Evolutionary conservation across 1,140 invertebrate genomes (phyloP), one percentile per base, ranked within the genome.

Genomic region (Lithobius niger): DNA sequence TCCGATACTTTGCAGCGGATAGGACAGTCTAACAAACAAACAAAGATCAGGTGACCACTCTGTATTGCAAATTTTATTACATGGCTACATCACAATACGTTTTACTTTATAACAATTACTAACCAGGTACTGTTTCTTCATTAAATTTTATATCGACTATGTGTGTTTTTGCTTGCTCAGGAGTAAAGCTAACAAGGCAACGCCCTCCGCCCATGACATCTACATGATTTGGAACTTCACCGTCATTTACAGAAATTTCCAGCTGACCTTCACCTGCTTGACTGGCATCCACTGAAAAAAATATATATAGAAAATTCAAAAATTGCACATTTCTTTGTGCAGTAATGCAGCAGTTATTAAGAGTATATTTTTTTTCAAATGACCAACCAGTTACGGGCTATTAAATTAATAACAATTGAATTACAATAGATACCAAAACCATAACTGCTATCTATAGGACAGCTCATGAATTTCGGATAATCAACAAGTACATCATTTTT

Each of bases 81-180:
- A n/a, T n/a, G n/a, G n/a, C n/a, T n/a, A n/a, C n/a, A n/a, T n/a
- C n/a, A n/a, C n/a, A n/a, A n/a, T n/a, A n/a, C n/a, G n/a, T n/a
- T n/a, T n/a, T n/a, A n/a, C n/a, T n/a, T n/a, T n/a, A n/a, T n/a
- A n/a, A n/a, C n/a, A n/a, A 27, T 21, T 16, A 36, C 24, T 62
- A 65, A 79, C 78, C 78, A 57, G 85, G 82, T 18, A 98, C 90
- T 54, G 89, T 88, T 74, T 94, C 88, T 45, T 88, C 89, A 71
- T 98, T 98, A 72, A 99, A 98, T 73, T 93, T 97, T 57, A 99
- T 97, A 72, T 97, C 93, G 62, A 99, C 94, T 60, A 86, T 79
- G 73, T 99, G 94, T 25, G 88, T 79, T 62, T 91, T 91, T 6
- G 86, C 77, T 56, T 84, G 79, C 67, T 96, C 91, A 18, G 96